These are phyloP conservation scores for Falco rusticolus DNA, from an alignment of 2,797 vertebrate genomes.

Conservation along the genomic window DNA sequence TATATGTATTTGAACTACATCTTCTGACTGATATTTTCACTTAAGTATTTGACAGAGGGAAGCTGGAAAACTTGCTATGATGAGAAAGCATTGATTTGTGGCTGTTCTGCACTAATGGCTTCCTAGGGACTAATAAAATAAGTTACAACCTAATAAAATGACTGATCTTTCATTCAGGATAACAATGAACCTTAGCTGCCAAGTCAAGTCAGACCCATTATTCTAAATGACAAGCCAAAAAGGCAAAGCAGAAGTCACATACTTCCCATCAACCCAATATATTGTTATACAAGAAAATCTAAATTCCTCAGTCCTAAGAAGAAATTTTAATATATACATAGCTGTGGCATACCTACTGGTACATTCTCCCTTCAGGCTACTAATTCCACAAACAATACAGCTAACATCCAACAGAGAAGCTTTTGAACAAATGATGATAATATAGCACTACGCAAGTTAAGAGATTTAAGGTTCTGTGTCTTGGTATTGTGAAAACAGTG, in stretches of 20 bases:
- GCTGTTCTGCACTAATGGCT: conserved; percentile 35
- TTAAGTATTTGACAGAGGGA: conserved; percentile 13
- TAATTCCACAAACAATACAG: background rate
- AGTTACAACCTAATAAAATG: conserved; percentile 57
- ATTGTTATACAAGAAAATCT: background rate
- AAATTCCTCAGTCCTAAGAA: background rate
- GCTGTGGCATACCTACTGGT: background rate
- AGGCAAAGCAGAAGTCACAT: background rate
- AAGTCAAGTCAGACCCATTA: conserved; percentile 35
- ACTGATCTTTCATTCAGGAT: conserved; percentile 35
- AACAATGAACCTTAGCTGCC: conserved; percentile 34
- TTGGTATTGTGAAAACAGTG: background rate
- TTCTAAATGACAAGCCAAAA: conserved; percentile 12
- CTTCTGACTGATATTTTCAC: conserved; percentile 16
- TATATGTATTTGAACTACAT: background rate
- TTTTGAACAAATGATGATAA: background rate
- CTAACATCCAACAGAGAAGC: background rate
- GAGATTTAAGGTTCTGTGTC: background rate
- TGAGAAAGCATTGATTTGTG: conserved; percentile 44
- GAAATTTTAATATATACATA: background rate
- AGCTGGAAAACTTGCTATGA: background rate
- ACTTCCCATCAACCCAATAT: background rate
- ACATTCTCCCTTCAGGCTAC: background rate
- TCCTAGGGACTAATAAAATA: conserved; percentile 64
- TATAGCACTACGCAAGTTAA: background rate